A percentile compares a stretch with the other conserved stretches of the same genome.
phyloP scores from a whole-genome alignment of 1,140 invertebrate species.

The Bombus sibiricus region DNA sequence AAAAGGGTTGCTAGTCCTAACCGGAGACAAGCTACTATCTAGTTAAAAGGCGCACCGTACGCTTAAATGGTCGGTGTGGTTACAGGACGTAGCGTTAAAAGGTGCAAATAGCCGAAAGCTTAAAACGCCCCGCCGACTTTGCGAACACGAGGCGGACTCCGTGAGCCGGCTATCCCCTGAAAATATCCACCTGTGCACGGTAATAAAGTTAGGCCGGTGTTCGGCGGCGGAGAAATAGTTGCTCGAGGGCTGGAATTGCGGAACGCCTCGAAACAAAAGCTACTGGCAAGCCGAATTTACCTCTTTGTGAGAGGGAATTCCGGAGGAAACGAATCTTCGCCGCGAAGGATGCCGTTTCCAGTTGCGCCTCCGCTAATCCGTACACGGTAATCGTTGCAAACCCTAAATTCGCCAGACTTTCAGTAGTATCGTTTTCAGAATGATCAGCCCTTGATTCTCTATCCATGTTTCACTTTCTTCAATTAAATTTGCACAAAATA shows the following conservation, averaged over 20 bases:
- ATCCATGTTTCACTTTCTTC: too few species aligned
- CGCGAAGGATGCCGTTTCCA: neutral
- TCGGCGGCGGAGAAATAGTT: slow-evolving; percentile 6
- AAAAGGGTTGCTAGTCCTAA: slow-evolving; percentile 34
- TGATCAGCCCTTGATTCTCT: neutral
- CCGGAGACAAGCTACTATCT: slow-evolving; percentile 15
- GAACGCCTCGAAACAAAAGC: slow-evolving; percentile 28
- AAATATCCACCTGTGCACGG: slow-evolving; percentile 26
- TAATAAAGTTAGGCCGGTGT: slow-evolving; percentile 57
- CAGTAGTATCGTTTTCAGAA: neutral
- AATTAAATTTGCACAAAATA: too few species aligned
- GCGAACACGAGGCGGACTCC: slow-evolving; percentile 46
- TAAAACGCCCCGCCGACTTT: slow-evolving; percentile 65
- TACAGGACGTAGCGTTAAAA: slow-evolving; percentile 68
- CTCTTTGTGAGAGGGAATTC: neutral
- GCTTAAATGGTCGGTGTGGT: slow-evolving; percentile 66
- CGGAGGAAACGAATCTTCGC: neutral
- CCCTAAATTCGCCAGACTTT: neutral
- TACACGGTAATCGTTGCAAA: neutral
- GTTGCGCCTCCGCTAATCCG: neutral
- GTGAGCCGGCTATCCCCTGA: neutral
- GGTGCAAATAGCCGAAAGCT: slow-evolving; percentile 67
- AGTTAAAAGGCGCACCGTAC: slow-evolving; percentile 54
- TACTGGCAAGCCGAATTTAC: neutral
- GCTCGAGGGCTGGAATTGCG: slow-evolving; percentile 22